Evolutionary conservation across 2,113 vertebrate species (phyloP).

Genomic region (Acanthochromis polyacanthus): DNA sequence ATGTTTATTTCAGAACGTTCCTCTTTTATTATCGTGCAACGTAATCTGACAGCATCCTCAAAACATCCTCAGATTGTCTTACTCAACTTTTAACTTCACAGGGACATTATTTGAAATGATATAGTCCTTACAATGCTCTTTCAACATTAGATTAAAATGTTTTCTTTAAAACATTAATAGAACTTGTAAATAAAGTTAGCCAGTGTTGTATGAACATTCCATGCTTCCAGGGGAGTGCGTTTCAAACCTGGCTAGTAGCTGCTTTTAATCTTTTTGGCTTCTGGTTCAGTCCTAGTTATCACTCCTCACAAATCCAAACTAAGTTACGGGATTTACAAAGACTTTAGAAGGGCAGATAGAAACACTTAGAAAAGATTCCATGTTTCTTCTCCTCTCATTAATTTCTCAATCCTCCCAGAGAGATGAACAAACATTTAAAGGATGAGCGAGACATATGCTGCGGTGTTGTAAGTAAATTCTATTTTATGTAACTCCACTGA

Average conservation of each 20-base stretch:
- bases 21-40: too few species aligned
- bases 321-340: slow-evolving; percentile 1
- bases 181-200: too few species aligned
- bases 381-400: not conserved
- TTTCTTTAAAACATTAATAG: too few species aligned
- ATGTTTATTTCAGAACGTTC: too few species aligned
- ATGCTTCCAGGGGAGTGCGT: too few species aligned
- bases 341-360: not conserved
- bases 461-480: slow-evolving; percentile 74
- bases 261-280: slow-evolving; percentile 25
- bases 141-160: too few species aligned
- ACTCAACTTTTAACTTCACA: too few species aligned
- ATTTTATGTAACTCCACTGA: not conserved
- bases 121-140: too few species aligned
- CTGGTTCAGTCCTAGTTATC: slow-evolving; percentile 2
- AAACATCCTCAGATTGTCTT: too few species aligned
- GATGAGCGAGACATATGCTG: slow-evolving; percentile 90
- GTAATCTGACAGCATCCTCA: too few species aligned
- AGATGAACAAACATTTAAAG: slow-evolving; percentile 94
- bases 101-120: too few species aligned
- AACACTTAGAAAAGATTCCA: not conserved
- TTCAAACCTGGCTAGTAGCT: not conserved
- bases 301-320: not conserved
- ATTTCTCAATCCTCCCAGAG: slow-evolving; percentile 80
- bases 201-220: too few species aligned